A percentile compares a stretch with the other conserved stretches of the same genome.
These are phyloP conservation scores for Tangara arthus DNA, from an alignment of 2,797 vertebrate genomes.

Conservation along the genomic window DNA sequence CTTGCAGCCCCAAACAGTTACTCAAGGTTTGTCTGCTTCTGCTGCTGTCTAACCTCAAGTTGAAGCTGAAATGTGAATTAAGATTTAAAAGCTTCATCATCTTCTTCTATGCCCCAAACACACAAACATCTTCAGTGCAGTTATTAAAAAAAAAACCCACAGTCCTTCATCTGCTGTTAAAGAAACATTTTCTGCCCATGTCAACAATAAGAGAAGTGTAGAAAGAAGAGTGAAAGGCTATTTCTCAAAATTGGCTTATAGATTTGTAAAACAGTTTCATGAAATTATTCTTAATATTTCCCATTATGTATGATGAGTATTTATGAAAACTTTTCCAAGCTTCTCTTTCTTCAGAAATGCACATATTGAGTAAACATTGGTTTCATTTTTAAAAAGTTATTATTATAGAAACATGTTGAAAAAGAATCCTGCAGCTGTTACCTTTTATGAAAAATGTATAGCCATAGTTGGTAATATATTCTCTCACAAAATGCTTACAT, in stretches of 20 bases:
- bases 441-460: conserved; percentile 28
- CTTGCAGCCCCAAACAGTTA: not conserved
- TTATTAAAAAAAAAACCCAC: not conserved
- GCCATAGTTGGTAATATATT: not conserved
- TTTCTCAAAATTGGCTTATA: not conserved
- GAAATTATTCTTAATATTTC: conserved; percentile 8
- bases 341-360: not conserved
- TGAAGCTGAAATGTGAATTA: not conserved
- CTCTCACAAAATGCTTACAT: not conserved
- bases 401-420: not conserved
- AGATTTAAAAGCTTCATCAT: not conserved
- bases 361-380: not conserved
- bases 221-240: not conserved
- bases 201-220: not conserved
- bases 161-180: not conserved
- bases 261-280: conserved; percentile 25
- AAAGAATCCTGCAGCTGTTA: not conserved
- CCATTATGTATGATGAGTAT: not conserved
- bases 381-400: not conserved
- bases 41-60: not conserved
- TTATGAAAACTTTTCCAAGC: not conserved
- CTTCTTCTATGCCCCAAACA: not conserved
- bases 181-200: not conserved
- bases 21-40: not conserved
- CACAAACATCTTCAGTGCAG: not conserved